Evolutionary conservation across 2,888 invertebrate species (phyloP), one percentile per base, ranked within the genome.

Genomic region (Callimorpha dominula): DNA sequence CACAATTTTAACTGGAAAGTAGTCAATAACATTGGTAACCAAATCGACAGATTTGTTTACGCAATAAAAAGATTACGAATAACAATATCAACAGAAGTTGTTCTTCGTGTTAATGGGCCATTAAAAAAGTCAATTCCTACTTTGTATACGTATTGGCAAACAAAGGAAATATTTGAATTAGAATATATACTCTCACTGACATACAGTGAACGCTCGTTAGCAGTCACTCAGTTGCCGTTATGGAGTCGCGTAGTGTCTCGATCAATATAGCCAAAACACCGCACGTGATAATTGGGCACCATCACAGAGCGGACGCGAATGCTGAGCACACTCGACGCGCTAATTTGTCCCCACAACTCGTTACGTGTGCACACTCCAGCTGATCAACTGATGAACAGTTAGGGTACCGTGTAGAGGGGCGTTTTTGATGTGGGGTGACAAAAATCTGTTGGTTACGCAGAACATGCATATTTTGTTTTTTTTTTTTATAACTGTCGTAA

Each of bases 261-360:
- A 68, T 76, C 68, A 73, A 76, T 78, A 73, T 72, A 74, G 73
- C 73, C 70, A 43, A 57, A 74, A 65, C 68, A 65, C 20, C 60
- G 43, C 60, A 63, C 64, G 76, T 64, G 73, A 17, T 75, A 62
- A 77, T 68, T 73, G 46, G 69, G 46, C 60, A 64, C 64, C 64
- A 57, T 17, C 43, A 40, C 52, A 15, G 43, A 7, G 20, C 68
- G 14, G 31, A 46, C 20, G 9, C 65, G 42, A 46, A 20, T 49
- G 66, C 49, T 20, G 46, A 65, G 62, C 66, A 57, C 71, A 49
- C 68, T 43, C 50, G 20, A 17, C 68, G 52, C 43, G 42, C 57
- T 73, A 62, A 73, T 65, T 71, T 50, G 68, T 63, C 65, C 49
- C 17, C 46, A 57, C 40, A 42, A 46, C 57, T 60, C 31, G 67